Evolutionary conservation across 2,888 invertebrate genomes (phyloP).

Genomic region (Anoncus sp.): DNA sequence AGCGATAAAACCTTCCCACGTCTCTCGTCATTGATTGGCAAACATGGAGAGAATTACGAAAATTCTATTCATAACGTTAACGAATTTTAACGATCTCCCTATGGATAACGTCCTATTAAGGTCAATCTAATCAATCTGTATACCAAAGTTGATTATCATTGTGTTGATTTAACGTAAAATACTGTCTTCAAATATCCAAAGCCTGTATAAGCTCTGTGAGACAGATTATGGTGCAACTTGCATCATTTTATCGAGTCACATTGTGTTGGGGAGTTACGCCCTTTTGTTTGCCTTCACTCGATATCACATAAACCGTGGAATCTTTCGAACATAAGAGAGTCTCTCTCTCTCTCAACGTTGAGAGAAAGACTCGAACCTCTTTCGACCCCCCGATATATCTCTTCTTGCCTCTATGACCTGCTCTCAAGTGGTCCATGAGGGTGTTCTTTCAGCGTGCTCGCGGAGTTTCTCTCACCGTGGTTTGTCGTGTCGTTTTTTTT

Average conservation of each 20-base stretch:
- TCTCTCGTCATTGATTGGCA: neutral
- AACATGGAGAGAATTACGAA: neutral
- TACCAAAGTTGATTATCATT: neutral
- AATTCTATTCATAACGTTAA: neutral
- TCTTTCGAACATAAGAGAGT: conserved; percentile 22
- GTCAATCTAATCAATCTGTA: neutral
- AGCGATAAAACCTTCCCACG: neutral
- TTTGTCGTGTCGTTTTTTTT: conserved; percentile 22
- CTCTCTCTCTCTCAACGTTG: conserved; percentile 7
- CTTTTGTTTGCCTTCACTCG: neutral
- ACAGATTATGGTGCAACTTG: neutral
- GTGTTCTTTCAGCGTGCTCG: conserved; percentile 35
- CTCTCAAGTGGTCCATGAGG: conserved; percentile 55
- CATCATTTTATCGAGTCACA: neutral
- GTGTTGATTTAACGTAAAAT: neutral
- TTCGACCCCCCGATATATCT: conserved; percentile 47
- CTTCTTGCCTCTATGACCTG: too few species aligned
- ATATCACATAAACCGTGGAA: conserved; percentile 1
- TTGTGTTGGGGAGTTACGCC: neutral
- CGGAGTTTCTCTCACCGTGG: conserved; percentile 21
- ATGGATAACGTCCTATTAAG: neutral
- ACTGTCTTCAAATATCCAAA: neutral
- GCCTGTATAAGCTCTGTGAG: neutral
- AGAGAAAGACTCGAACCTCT: conserved; percentile 27
- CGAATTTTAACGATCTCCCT: neutral